phyloP scores from a whole-genome alignment of 2,797 vertebrate species.

The Hoplostethus atlanticus region DNA sequence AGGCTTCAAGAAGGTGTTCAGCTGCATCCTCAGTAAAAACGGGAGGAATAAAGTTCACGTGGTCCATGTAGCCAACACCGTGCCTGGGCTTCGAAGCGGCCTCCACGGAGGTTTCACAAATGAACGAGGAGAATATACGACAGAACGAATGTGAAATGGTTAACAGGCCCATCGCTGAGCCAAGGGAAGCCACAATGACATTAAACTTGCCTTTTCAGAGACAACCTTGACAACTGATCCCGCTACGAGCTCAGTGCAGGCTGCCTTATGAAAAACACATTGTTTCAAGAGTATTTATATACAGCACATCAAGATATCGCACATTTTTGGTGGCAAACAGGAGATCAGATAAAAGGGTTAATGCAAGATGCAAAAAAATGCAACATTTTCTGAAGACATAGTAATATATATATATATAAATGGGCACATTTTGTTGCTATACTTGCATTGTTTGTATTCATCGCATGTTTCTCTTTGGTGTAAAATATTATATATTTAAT shows the following conservation, averaged over 20 bases:
- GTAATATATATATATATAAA: neutral
- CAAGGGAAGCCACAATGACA: constrained; percentile 77
- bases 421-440: constrained; percentile 35
- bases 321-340: constrained; percentile 12
- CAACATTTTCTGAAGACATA: constrained; percentile 1
- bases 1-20: constrained; percentile 93
- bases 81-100: constrained; percentile 86
- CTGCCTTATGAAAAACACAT: constrained; percentile 60
- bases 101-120: constrained; percentile 88
- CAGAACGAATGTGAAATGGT: constrained; percentile 84
- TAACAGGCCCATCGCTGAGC: constrained; percentile 72
- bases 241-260: constrained; percentile 27
- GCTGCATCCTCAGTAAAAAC: constrained; percentile 89
- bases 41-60: constrained; percentile 86
- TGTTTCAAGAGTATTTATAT: constrained; percentile 13
- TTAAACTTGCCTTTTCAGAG: constrained; percentile 82
- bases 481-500: constrained; percentile 52
- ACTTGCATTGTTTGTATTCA: constrained; percentile 42
- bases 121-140: constrained; percentile 84
- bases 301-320: neutral
- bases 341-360: neutral
- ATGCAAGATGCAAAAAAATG: neutral
- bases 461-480: constrained; percentile 70
- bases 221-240: constrained; percentile 70
- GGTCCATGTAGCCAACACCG: constrained; percentile 84